These are phyloP conservation scores for Seriola rivoliana DNA, from an alignment of 2,113 vertebrate genomes.

Conservation along the genomic window DNA sequence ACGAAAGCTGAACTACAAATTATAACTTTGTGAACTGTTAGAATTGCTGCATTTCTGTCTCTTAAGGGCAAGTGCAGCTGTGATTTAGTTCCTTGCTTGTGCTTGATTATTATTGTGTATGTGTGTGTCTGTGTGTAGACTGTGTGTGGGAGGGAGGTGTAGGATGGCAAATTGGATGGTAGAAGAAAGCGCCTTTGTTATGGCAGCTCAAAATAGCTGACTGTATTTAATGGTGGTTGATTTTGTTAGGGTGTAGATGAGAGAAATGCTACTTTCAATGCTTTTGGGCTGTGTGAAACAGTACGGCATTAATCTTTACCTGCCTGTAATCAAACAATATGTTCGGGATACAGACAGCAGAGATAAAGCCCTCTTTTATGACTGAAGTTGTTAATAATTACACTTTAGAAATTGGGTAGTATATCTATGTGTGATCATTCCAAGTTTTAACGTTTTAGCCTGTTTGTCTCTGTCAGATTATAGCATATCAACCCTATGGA, in stretches of 20 bases:
- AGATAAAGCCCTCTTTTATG: not conserved
- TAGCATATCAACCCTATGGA: constrained; percentile 97
- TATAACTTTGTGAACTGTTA: constrained; percentile 32
- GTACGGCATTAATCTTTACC: not conserved
- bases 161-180: constrained; percentile 69
- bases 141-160: constrained; percentile 54
- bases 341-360: not conserved
- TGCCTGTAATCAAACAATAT: not conserved
- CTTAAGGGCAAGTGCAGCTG: constrained; percentile 53
- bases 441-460: not conserved
- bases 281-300: not conserved
- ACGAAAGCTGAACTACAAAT: constrained; percentile 6
- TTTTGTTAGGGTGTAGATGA: constrained; percentile 29
- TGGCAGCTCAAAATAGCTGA: constrained; percentile 63
- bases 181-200: constrained; percentile 67
- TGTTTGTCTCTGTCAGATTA: constrained; percentile 87
- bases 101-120: constrained; percentile 41
- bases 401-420: no score
- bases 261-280: constrained; percentile 10
- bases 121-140: constrained; percentile 23
- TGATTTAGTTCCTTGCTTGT: constrained; percentile 33
- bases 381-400: not conserved
- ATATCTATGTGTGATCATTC: not conserved
- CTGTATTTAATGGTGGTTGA: constrained; percentile 52
- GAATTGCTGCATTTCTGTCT: constrained; percentile 30